Percentiles rank a stretch among this genome's conserved stretches.
Conservation (phyloP, 2,797 vertebrate species). For the Parauchenoglanis punctatus region DNA sequence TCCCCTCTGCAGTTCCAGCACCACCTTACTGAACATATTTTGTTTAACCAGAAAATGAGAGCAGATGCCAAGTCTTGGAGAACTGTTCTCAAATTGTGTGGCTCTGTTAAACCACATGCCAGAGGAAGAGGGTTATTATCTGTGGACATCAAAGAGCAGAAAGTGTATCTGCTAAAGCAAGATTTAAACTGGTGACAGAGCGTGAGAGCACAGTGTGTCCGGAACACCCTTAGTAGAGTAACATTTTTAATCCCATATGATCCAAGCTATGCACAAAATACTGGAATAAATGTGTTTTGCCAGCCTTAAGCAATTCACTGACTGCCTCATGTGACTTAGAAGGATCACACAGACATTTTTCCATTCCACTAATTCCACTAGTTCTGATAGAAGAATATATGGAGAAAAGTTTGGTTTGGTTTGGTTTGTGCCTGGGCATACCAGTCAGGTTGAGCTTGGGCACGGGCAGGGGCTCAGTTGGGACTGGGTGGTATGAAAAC, state of each 20-base stretch:
- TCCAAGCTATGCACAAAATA: neutral
- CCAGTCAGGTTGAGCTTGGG: conserved; percentile 96
- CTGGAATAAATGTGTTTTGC: neutral
- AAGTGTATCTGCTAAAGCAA: neutral
- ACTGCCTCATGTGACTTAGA: neutral
- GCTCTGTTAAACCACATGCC: neutral
- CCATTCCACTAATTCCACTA: neutral
- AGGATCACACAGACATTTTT: neutral
- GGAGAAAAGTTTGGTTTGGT: too few species aligned
- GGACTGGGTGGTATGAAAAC: conserved; percentile 95
- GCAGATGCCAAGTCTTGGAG: neutral
- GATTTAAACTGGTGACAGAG: neutral
- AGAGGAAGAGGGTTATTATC: conserved; percentile 36
- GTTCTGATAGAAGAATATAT: neutral
- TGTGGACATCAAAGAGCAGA: conserved; percentile 7
- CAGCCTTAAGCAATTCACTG: neutral
- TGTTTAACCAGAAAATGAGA: conserved; percentile 5
- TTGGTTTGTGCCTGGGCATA: conserved; percentile 54
- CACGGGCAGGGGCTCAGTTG: conserved; percentile 92
- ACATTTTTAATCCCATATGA: neutral
- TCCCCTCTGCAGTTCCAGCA: neutral
- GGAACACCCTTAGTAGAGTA: neutral
- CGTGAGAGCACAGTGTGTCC: neutral
- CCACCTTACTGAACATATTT: neutral
- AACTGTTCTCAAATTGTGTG: conserved; percentile 12